Evolutionary conservation across 2,888 invertebrate species (phyloP).

Genomic region (Platycheirus albimanus): DNA sequence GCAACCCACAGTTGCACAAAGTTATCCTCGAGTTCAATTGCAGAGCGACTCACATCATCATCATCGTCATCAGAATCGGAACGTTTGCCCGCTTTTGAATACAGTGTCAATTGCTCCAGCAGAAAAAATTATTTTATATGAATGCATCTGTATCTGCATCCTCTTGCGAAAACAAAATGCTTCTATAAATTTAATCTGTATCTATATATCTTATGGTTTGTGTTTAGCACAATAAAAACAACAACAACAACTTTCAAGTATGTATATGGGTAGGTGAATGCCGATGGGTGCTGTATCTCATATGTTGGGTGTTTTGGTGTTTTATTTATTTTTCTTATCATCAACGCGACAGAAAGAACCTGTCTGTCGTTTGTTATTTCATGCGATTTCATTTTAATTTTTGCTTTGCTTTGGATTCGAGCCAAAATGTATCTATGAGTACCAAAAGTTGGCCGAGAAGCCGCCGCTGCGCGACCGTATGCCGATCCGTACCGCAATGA

Average conservation of each 20-base stretch:
- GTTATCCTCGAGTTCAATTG: conserved; percentile 73
- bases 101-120: conserved; percentile 69
- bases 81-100: conserved; percentile 57
- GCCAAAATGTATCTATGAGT: conserved; percentile 68
- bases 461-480: too few species aligned
- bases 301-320: conserved; percentile 44
- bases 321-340: conserved; percentile 63
- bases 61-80: too few species aligned
- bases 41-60: conserved; percentile 38
- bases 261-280: not conserved
- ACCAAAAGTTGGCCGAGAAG: conserved; percentile 14
- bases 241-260: not conserved
- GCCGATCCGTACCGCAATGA: too few species aligned
- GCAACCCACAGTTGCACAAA: conserved; percentile 65
- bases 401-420: conserved; percentile 43
- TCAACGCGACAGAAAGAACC: conserved; percentile 59
- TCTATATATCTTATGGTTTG: not conserved
- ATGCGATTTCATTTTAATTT: conserved; percentile 37
- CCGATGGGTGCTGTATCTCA: conserved; percentile 7
- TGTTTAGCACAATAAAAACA: too few species aligned
- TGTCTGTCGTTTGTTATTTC: conserved; percentile 64
- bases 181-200: conserved; percentile 34
- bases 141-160: conserved; percentile 70
- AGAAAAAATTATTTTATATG: conserved; percentile 55
- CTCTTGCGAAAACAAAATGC: conserved; percentile 43